Conservation (phyloP, 1,140 invertebrate species). For the Arion vulgaris region DNA sequence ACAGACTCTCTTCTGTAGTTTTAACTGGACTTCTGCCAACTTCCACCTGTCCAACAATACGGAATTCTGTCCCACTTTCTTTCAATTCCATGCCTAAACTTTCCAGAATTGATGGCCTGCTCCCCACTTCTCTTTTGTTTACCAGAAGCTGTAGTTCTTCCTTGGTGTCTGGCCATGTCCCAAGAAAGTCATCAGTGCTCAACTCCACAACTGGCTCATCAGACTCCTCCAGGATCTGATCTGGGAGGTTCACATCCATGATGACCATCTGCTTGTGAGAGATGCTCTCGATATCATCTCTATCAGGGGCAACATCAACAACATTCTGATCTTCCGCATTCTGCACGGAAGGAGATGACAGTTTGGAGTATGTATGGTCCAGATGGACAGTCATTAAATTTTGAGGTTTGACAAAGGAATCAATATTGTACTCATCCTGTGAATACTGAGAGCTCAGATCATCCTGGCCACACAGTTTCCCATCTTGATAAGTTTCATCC, state of each 20-base stretch:
- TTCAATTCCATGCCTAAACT: constrained; percentile 34
- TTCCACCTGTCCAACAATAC: constrained; percentile 34
- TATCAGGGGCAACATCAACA: not conserved
- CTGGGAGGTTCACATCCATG: constrained; percentile 31
- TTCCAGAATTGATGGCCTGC: constrained; percentile 7
- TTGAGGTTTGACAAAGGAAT: constrained; percentile 13
- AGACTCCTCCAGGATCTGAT: constrained; percentile 29
- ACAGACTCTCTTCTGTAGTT: not conserved
- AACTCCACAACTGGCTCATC: not conserved
- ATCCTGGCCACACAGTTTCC: too few relatives aligned
- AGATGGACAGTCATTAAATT: not conserved
- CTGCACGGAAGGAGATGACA: not conserved
- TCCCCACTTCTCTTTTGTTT: not conserved
- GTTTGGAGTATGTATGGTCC: constrained; percentile 32
- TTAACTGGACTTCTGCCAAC: not conserved
- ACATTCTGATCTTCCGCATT: not conserved
- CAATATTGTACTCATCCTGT: not conserved
- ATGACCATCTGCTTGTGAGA: constrained; percentile 29
- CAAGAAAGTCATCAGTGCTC: not conserved
- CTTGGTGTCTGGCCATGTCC: not conserved
- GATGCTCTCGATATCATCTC: constrained; percentile 32
- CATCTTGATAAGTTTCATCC: constrained; percentile 30
- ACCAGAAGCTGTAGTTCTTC: constrained; percentile 8
- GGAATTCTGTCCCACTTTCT: constrained; percentile 24
- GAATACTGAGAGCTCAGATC: not conserved